phyloP scores from a whole-genome alignment of 2,113 vertebrate species.

The Gavialis gangeticus region DNA sequence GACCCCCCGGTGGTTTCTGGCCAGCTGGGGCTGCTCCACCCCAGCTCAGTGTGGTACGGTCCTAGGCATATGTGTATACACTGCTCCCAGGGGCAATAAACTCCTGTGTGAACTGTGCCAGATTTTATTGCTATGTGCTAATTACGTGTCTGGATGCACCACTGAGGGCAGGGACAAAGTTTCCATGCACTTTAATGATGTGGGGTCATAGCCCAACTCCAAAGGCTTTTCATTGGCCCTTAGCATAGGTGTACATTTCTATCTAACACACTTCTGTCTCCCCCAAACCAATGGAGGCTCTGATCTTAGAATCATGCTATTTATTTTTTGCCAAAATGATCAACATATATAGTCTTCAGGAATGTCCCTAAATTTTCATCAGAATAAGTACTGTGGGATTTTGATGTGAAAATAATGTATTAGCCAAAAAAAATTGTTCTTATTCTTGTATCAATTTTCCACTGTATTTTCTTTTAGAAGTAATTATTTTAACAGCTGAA shows the following conservation, averaged over 20 bases:
- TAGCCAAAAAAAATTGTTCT: background rate
- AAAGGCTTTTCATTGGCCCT: background rate
- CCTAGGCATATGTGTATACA: too few relatives aligned
- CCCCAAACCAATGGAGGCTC: background rate
- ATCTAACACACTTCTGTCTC: background rate
- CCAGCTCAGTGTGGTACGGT: too few relatives aligned
- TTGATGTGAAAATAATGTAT: background rate
- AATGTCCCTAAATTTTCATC: background rate
- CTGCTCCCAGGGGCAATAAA: too few relatives aligned
- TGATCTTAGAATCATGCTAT: accelerated
- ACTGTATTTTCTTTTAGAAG: background rate
- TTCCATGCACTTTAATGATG: background rate
- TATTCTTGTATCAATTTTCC: background rate
- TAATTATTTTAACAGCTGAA: background rate
- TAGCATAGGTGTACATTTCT: background rate
- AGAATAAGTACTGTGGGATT: background rate
- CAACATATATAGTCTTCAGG: background rate
- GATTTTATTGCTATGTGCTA: too few relatives aligned
- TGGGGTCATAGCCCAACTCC: background rate
- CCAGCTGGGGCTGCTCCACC: too few relatives aligned
- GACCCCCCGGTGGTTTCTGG: too few relatives aligned
- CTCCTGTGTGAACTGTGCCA: too few relatives aligned
- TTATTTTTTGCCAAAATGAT: background rate
- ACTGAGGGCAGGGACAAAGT: background rate
- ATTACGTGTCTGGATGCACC: too few relatives aligned